A percentile compares a stretch with the other conserved stretches of the same genome.
Conservation (phyloP, 2,888 invertebrate genomes). For the Volucella inflata region DNA sequence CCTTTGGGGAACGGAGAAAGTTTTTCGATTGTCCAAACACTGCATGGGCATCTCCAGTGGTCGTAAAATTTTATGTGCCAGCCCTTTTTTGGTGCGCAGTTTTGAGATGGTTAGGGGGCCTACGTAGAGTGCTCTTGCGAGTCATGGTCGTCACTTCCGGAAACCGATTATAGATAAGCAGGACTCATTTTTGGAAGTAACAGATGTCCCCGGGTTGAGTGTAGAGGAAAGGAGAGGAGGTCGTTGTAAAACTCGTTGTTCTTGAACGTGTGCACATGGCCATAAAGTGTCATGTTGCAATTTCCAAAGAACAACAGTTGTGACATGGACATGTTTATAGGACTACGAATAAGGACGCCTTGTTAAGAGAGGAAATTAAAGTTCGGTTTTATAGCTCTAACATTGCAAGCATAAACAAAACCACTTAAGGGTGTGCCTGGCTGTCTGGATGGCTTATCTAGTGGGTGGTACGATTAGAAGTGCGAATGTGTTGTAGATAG, state of each 20-base stretch:
- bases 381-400: conserved; percentile 71
- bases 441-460: not conserved
- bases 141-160: conserved; percentile 40
- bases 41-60: conserved; percentile 59
- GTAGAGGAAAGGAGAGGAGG: not conserved
- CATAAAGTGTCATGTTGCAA: conserved; percentile 71
- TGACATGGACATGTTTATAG: conserved; percentile 36
- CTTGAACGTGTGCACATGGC: conserved; percentile 64
- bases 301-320: conserved; percentile 67
- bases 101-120: not conserved
- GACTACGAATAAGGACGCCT: conserved; percentile 33
- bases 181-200: conserved; percentile 46
- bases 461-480: too few species aligned
- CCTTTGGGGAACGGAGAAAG: conserved; percentile 28
- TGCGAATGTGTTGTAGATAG: not conserved
- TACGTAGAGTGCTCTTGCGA: conserved; percentile 16
- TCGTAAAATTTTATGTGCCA: conserved; percentile 68
- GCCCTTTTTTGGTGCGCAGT: conserved; percentile 38
- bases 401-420: conserved; percentile 68
- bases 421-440: conserved; percentile 60
- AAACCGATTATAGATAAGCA: conserved; percentile 66
- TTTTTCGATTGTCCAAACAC: conserved; percentile 62
- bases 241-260: conserved; percentile 14
- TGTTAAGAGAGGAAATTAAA: conserved; percentile 69
- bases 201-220: conserved; percentile 48